Percentiles rank a stretch among this genome's conserved stretches.
These are phyloP conservation scores for Cyclophora punctaria DNA, from an alignment of 2,888 invertebrate genomes.

Conservation along the genomic window DNA sequence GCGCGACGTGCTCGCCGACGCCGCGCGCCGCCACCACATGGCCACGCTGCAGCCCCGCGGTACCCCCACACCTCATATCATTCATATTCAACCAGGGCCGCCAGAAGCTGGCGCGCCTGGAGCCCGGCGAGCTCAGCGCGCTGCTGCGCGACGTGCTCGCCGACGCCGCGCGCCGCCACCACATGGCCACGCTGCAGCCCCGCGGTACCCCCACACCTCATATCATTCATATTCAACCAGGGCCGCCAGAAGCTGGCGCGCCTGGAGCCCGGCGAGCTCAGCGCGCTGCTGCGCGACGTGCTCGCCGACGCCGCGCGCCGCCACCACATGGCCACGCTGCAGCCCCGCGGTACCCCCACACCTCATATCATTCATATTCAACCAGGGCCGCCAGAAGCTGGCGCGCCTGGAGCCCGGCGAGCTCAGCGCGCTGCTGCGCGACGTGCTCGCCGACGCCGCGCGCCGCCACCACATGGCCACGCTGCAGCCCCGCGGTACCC, in stretches of 20 bases:
- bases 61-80: conserved; percentile 11
- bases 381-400: conserved; percentile 98
- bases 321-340: conserved; percentile 78
- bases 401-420: conserved; percentile 94
- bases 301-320: conserved; percentile 91
- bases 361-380: conserved; percentile 49
- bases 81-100: conserved; percentile 87
- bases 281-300: conserved; percentile 92
- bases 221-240: conserved; percentile 79
- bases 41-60: conserved; percentile 76
- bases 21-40: conserved; percentile 84
- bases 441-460: conserved; percentile 92
- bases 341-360: conserved; percentile 71
- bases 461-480: conserved; percentile 83
- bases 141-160: conserved; percentile 92
- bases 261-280: conserved; percentile 91
- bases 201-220: conserved; percentile 41
- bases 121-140: conserved; percentile 91
- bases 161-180: conserved; percentile 89
- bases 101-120: conserved; percentile 96
- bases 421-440: conserved; percentile 91
- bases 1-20: conserved; percentile 93
- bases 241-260: conserved; percentile 97
- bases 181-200: conserved; percentile 76
- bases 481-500: conserved; percentile 69